A percentile compares a stretch with the other conserved stretches of the same genome.
These are phyloP conservation scores for Adineta ricciae DNA, from an alignment of 2,888 invertebrate species.

Conservation along the genomic window DNA sequence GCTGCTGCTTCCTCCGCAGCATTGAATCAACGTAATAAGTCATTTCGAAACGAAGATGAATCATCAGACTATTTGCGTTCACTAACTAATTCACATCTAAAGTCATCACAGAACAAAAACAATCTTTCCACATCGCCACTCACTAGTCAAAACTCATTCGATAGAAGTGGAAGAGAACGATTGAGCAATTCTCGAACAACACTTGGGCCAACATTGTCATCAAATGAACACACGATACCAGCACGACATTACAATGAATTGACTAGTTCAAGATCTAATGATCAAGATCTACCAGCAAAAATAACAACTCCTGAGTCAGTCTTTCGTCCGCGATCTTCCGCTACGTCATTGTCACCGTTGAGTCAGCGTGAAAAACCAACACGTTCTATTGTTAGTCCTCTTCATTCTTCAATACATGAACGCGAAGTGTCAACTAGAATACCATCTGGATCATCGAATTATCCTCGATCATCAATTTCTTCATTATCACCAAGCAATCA, in stretches of 20 bases:
- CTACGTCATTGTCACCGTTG: background rate
- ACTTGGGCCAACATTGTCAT: too few relatives aligned
- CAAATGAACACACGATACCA: background rate
- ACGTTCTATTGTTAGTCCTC: background rate
- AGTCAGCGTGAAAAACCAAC: background rate
- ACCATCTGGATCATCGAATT: background rate
- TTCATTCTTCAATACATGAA: background rate
- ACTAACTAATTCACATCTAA: too few relatives aligned
- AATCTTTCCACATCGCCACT: too few relatives aligned
- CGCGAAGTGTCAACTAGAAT: background rate
- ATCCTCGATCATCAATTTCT: background rate
- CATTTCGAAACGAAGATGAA: too few relatives aligned
- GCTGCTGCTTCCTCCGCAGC: background rate
- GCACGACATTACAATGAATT: background rate
- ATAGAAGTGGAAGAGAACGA: too few relatives aligned
- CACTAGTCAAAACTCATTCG: too few relatives aligned
- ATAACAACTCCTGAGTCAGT: background rate
- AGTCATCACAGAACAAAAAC: too few relatives aligned
- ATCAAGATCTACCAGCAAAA: background rate
- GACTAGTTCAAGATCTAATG: background rate
- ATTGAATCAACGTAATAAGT: background rate
- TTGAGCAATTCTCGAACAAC: too few relatives aligned
- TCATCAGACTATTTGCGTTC: too few relatives aligned
- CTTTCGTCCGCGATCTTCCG: background rate
- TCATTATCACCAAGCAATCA: background rate